Conservation (phyloP, 1,140 invertebrate species). For the Drosophila novamexicana region DNA sequence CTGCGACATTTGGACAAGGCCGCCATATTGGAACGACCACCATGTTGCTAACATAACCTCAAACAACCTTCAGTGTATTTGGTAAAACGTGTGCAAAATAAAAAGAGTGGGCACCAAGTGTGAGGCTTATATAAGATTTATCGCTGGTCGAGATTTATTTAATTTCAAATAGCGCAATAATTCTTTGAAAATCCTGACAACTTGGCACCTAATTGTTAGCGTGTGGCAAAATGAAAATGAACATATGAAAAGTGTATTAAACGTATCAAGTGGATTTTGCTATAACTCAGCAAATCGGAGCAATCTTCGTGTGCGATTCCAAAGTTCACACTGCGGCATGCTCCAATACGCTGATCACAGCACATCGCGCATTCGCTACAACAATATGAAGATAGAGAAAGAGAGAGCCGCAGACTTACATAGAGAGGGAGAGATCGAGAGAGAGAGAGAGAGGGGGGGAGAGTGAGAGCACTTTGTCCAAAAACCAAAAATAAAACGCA, state of each 20-base stretch:
- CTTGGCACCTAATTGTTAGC: constrained; percentile 12
- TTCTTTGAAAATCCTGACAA: constrained; percentile 34
- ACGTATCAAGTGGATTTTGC: constrained; percentile 47
- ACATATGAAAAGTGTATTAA: constrained; percentile 27
- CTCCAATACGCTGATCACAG: constrained; percentile 60
- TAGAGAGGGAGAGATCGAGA: background rate
- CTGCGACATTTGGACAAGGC: background rate
- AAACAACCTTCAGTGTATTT: constrained; percentile 19
- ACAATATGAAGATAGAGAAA: constrained; percentile 14
- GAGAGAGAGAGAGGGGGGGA: constrained; percentile 17
- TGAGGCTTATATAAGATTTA: constrained; percentile 6
- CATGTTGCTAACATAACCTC: constrained; percentile 33
- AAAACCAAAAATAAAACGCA: constrained; percentile 26
- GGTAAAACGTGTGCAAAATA: constrained; percentile 22
- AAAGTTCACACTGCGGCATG: constrained; percentile 69
- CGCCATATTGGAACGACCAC: constrained; percentile 21
- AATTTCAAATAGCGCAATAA: background rate
- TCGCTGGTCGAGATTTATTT: background rate
- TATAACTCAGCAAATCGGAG: constrained; percentile 48
- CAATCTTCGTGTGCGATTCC: constrained; percentile 66
- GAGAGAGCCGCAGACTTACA: constrained; percentile 2
- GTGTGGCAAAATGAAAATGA: constrained; percentile 23
- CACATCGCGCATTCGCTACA: constrained; percentile 24
- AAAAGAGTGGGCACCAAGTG: background rate
- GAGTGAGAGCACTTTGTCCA: constrained; percentile 20